Percentiles rank a stretch among this genome's conserved stretches.
Evolutionary conservation across 1,140 invertebrate genomes (phyloP).

Genomic region (Dinoponera quadriceps): DNA sequence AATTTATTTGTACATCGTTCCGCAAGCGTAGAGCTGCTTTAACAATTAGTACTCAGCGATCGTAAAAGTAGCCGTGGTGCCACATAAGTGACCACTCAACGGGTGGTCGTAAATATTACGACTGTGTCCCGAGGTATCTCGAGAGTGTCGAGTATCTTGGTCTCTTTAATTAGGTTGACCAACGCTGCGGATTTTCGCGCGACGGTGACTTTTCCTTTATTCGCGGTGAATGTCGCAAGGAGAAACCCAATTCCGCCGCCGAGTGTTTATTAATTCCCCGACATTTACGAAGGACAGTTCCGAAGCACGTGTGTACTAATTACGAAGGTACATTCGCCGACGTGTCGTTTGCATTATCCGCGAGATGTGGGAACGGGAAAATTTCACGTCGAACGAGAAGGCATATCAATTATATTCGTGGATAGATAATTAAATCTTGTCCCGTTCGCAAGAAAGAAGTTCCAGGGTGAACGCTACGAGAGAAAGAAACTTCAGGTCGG

Average conservation of each 20-base stretch:
- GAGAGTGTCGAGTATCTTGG: conserved; percentile 3
- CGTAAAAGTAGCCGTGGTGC: conserved; percentile 11
- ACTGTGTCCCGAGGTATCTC: conserved; percentile 11
- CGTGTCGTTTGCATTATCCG: not conserved
- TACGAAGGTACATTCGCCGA: not conserved
- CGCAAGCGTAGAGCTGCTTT: not conserved
- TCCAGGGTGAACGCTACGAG: conserved; percentile 4
- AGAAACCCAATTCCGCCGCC: too few species aligned
- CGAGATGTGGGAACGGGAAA: not conserved
- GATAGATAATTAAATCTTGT: conserved; percentile 5
- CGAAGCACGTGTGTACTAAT: not conserved
- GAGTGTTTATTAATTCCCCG: conserved; percentile 7
- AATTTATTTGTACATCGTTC: not conserved
- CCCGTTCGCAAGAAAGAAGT: not conserved
- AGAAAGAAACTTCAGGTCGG: not conserved
- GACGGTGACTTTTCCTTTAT: not conserved
- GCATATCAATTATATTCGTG: not conserved
- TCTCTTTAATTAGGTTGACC: conserved; percentile 13
- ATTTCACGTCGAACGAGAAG: not conserved
- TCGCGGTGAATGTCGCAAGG: not conserved
- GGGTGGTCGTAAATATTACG: conserved; percentile 19
- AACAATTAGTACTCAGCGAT: conserved; percentile 16
- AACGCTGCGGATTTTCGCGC: not conserved
- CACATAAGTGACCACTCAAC: not conserved
- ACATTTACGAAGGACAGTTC: not conserved